Evolutionary conservation across 2,888 invertebrate genomes (phyloP).

Genomic region (Camptogramma bilineatum): DNA sequence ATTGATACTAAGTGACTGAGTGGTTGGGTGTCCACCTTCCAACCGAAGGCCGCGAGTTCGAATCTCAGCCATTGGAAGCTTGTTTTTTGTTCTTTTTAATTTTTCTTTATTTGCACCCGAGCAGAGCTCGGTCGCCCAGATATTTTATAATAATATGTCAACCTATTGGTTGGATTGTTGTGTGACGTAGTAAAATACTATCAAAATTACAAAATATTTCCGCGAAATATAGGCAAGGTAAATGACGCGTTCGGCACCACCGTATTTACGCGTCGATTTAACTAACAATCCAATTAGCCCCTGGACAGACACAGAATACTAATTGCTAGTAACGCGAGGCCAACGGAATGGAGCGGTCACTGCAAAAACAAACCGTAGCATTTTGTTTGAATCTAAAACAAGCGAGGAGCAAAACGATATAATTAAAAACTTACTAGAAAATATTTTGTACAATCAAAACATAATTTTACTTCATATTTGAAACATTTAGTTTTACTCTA

Average conservation of each 20-base stretch:
- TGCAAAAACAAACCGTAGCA: constrained; percentile 6
- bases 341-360: constrained; percentile 21
- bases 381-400: constrained; percentile 7
- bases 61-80: too few relatives aligned
- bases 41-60: too few relatives aligned
- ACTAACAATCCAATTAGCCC: constrained; percentile 68
- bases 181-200: not conserved
- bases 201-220: constrained; percentile 13
- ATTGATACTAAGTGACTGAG: too few relatives aligned
- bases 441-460: not conserved
- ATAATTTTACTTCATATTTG: not conserved
- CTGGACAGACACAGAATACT: constrained; percentile 63
- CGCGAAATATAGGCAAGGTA: constrained; percentile 33
- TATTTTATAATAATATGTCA: too few relatives aligned
- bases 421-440: not conserved
- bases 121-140: too few relatives aligned
- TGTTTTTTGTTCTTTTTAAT: too few relatives aligned
- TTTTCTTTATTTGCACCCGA: too few relatives aligned
- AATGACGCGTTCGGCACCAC: constrained; percentile 49
- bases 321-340: constrained; percentile 56
- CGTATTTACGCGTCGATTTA: constrained; percentile 62
- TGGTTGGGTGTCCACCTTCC: too few relatives aligned
- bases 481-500: too few relatives aligned
- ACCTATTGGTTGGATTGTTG: not conserved
- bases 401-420: not conserved